Percentiles rank a stretch among this genome's conserved stretches.
phyloP scores from a whole-genome alignment of 2,113 vertebrate species.

The Xenus cinereus region DNA sequence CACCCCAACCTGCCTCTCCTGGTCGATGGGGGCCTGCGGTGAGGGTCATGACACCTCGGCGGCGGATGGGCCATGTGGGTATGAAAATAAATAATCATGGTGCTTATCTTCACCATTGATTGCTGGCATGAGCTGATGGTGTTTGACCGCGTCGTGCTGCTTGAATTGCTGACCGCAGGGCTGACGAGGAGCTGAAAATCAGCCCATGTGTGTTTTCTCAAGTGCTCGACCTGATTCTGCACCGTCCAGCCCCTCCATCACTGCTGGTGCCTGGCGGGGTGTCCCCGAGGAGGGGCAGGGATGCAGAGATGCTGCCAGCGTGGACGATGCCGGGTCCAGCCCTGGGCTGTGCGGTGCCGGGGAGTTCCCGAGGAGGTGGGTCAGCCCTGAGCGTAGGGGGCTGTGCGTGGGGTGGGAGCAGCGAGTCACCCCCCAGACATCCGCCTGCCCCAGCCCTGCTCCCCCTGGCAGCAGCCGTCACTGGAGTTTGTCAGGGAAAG shows the following conservation, averaged over 20 bases:
- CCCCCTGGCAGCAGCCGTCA: rapidly evolving
- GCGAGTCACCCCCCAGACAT: background rate
- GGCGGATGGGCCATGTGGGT: background rate
- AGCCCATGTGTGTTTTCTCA: background rate
- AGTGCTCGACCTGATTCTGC: background rate
- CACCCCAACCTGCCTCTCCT: background rate
- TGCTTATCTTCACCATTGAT: constrained; percentile 15
- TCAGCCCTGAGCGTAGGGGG: rapidly evolving
- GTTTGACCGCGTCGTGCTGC: background rate
- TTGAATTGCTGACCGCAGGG: background rate
- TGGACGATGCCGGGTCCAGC: rapidly evolving
- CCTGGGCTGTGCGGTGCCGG: background rate
- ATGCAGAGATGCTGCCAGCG: no score
- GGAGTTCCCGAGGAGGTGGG: background rate
- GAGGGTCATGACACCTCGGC: background rate
- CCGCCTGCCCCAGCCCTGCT: background rate
- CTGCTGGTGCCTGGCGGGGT: rapidly evolving
- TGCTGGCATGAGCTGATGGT: constrained; percentile 26
- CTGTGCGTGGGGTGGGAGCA: no score
- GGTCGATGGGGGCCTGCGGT: background rate
- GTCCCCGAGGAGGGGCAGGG: background rate
- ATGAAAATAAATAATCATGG: constrained; percentile 13
- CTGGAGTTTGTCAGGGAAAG: background rate
- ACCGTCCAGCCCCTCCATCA: background rate
- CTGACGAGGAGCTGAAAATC: background rate